Conservation (phyloP, 2,113 vertebrate species). For the Cinclus mexicanus region DNA sequence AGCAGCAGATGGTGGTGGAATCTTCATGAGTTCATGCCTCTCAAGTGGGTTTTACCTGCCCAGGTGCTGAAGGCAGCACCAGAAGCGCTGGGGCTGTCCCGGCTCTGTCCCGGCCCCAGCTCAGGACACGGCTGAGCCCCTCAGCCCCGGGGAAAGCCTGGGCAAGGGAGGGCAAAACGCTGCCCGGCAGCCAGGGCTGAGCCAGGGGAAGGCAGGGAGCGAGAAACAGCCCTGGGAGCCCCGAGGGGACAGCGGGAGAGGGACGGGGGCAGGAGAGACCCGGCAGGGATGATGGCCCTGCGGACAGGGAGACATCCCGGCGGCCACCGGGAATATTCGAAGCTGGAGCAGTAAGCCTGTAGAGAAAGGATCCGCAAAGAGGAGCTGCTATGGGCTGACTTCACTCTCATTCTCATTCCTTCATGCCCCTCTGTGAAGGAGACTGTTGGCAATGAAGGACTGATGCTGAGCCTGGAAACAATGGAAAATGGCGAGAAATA, state of each 20-base stretch:
- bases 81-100: no score
- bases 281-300: neutral
- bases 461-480: neutral
- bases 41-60: neutral
- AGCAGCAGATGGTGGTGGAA: neutral
- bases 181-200: neutral
- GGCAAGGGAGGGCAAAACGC: neutral
- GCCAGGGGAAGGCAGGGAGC: neutral
- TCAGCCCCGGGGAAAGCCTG: neutral
- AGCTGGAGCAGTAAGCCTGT: accelerated
- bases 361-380: accelerated
- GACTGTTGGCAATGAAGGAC: neutral
- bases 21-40: neutral
- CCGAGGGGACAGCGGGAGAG: neutral
- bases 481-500: no score
- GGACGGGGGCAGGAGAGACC: no score
- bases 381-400: accelerated
- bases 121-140: neutral
- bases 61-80: accelerated
- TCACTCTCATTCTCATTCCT: accelerated
- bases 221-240: neutral
- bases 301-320: accelerated
- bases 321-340: accelerated
- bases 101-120: neutral
- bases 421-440: accelerated